Percentiles rank a stretch among this genome's conserved stretches.
Conservation (phyloP, 2,797 vertebrate species). For the Sebastolobus alascanus region DNA sequence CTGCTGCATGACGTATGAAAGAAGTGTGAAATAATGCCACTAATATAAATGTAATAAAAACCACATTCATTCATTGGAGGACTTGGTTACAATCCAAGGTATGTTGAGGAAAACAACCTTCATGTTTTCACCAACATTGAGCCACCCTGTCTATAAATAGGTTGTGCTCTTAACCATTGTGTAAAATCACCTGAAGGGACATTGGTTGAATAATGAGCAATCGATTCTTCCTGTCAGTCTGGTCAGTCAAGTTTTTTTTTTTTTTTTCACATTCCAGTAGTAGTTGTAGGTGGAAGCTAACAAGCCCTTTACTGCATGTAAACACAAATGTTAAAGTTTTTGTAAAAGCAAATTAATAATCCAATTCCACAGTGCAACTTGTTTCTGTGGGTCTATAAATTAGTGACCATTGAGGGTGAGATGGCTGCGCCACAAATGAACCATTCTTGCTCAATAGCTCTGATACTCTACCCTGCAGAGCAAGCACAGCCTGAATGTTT, state of each 20-base stretch:
- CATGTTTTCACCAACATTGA: neutral
- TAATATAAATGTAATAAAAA: neutral
- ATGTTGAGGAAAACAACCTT: neutral
- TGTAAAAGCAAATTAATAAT: neutral
- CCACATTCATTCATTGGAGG: no score
- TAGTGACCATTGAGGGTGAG: neutral
- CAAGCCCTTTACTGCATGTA: no score
- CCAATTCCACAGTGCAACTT: neutral
- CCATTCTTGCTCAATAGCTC: neutral
- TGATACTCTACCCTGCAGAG: neutral
- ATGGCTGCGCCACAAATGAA: neutral
- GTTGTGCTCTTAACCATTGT: neutral
- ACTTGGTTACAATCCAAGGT: neutral
- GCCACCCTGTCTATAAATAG: neutral
- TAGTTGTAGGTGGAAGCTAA: no score
- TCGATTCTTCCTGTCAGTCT: neutral
- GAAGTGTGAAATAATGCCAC: neutral
- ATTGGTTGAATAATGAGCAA: neutral
- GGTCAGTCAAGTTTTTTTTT: no score
- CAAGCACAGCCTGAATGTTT: neutral
- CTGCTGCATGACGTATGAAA: neutral
- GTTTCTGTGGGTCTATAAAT: neutral
- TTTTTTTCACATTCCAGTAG: no score
- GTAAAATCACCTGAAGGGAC: neutral
- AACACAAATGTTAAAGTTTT: neutral